A percentile compares a stretch with the other conserved stretches of the same genome.
phyloP scores from a whole-genome alignment of 53 echinoderm and acorn worm genomes.

The Actinopyga echinites region DNA sequence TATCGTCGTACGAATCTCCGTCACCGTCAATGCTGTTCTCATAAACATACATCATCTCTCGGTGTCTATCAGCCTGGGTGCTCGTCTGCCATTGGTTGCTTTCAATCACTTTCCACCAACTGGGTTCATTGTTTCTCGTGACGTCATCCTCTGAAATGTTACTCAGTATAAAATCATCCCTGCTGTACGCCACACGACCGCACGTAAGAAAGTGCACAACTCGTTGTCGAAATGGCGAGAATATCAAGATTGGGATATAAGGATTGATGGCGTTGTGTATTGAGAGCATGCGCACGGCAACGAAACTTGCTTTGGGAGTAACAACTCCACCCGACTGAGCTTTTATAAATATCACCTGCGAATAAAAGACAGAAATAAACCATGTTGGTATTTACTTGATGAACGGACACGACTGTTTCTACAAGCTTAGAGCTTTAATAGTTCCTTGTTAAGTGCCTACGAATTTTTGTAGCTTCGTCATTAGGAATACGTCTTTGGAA shows the following conservation, averaged over 20 bases:
- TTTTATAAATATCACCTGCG: constrained; percentile 33
- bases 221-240: constrained; percentile 39
- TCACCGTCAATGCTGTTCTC: neutral
- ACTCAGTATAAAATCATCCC: constrained; percentile 14
- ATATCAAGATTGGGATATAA: constrained; percentile 4
- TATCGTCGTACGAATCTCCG: neutral
- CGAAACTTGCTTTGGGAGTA: constrained; percentile 24
- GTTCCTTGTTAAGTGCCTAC: too few species aligned
- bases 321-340: constrained; percentile 22
- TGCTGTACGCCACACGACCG: constrained; percentile 13
- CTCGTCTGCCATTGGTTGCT: neutral
- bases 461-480: too few species aligned
- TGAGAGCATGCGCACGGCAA: constrained; percentile 43
- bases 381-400: too few species aligned
- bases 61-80: neutral
- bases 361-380: neutral
- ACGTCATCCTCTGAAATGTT: neutral
- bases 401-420: too few species aligned
- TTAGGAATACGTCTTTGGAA: too few species aligned
- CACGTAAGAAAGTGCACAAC: constrained; percentile 1
- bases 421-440: too few species aligned
- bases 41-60: neutral
- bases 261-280: constrained; percentile 47
- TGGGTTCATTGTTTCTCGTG: neutral
- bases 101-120: constrained; percentile 25